These are phyloP conservation scores for Amphipoea oculea DNA, from an alignment of 2,888 invertebrate genomes.

Conservation along the genomic window DNA sequence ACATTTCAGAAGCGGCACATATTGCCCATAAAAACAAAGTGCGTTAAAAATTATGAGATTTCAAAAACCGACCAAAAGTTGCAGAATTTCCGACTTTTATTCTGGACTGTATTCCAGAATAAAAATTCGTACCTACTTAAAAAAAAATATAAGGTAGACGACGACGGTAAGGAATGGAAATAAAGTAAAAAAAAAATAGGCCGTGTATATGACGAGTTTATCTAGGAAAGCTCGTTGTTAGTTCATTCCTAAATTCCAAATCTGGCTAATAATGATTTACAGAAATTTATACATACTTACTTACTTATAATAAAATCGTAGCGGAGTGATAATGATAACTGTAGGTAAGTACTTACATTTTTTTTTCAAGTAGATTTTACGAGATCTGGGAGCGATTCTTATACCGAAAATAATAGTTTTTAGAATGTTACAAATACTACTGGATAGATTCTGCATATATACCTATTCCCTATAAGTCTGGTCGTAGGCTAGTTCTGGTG, in stretches of 20 bases:
- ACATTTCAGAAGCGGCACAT: constrained; percentile 65
- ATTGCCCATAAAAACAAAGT: constrained; percentile 22
- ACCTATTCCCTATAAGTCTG: too few species aligned
- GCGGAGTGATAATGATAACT: too few species aligned
- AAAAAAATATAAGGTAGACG: not conserved
- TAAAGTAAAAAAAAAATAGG: too few species aligned
- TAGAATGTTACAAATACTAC: not conserved
- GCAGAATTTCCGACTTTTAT: not conserved
- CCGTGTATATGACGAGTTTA: not conserved
- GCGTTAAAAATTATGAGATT: constrained; percentile 1
- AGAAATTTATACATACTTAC: too few species aligned
- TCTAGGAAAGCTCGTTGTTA: not conserved
- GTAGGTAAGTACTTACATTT: too few species aligned
- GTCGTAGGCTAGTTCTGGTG: not conserved
- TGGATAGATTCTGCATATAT: not conserved
- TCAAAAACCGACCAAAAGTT: not conserved
- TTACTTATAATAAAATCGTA: too few species aligned
- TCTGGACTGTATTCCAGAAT: not conserved
- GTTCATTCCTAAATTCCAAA: too few species aligned
- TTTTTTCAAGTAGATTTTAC: too few species aligned
- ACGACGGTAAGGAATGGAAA: not conserved
- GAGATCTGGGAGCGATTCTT: not conserved
- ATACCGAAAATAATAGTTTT: not conserved
- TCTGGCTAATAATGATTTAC: too few species aligned
- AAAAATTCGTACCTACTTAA: too few species aligned